Conservation (phyloP, 2,888 invertebrate species). For the Melitaea athalia region DNA sequence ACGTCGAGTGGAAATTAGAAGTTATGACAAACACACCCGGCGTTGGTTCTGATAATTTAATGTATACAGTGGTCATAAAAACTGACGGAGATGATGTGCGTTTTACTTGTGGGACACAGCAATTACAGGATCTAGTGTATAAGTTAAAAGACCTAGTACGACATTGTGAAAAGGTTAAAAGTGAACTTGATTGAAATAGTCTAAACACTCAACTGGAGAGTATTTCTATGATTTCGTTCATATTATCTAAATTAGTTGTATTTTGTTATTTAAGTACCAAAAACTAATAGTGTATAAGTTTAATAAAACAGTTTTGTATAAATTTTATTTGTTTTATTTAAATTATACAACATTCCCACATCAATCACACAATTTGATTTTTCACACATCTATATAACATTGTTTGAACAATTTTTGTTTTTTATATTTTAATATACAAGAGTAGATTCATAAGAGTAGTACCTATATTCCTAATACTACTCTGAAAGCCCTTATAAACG, state of each 20-base stretch:
- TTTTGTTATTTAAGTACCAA: neutral
- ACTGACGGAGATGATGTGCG: conserved; percentile 75
- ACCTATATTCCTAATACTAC: too few species aligned
- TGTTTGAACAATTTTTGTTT: too few species aligned
- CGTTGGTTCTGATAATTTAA: conserved; percentile 68
- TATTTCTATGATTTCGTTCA: conserved; percentile 10
- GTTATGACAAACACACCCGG: conserved; percentile 70
- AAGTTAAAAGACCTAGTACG: conserved; percentile 85
- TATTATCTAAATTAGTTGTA: neutral
- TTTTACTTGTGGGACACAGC: conserved; percentile 84
- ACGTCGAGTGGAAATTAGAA: conserved; percentile 84
- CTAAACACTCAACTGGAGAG: neutral
- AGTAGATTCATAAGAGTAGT: too few species aligned
- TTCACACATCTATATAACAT: too few species aligned
- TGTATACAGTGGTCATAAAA: conserved; percentile 71
- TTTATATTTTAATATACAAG: too few species aligned
- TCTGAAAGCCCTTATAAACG: too few species aligned
- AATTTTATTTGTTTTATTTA: neutral
- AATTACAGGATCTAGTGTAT: conserved; percentile 85
- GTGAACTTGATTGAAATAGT: conserved; percentile 53
- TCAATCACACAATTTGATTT: too few species aligned
- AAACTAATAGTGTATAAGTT: neutral
- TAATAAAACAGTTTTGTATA: neutral
- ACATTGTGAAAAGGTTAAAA: conserved; percentile 82
- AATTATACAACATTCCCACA: neutral